Base-by-base conservation (phyloP, 2,888 invertebrate species). In the Brenthis hecate region DNA sequence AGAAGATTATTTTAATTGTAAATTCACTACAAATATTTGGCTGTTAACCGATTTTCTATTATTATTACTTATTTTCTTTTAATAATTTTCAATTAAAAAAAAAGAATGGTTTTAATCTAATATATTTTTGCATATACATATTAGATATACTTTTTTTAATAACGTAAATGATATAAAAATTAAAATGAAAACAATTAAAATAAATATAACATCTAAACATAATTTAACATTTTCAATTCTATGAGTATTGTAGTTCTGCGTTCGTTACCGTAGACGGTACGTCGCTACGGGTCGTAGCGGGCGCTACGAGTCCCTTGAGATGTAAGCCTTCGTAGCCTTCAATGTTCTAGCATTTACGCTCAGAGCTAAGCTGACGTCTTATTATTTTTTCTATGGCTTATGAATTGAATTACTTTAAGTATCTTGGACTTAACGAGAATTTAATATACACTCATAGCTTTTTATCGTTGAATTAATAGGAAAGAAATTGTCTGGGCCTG, bases 241-340 rank as follows among this genome's bases (percentile, higher is more conserved):
- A 76, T 68, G 48, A 73, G 56, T 61, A 54, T 80, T 69, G 72
- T 82, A 85, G 75, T 75, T 86, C 90, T 91, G 81, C 75, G 72
- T 80, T 83, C 81, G 85, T 85, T 85, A 81, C 82, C 82, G 87
- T 85, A 86, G 84, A 75, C 78, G 81, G 87, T 87, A 84, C 87
- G 85, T 78, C 79, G 85, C 87, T 89, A 90, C 89, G 88, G 79
- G 74, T 81, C 85, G 89, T 89, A 89, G 91, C 85, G 36, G 79
- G 74, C 76, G 79, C 88, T 89, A 91, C 89, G 86, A 82, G 81
- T 88, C 91, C 87, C 92, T 61, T 61, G 91, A 87, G 92, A 82
- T 79, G 75, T 75, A 79, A 80, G 80, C 84, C 85, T 85, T 80
- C 84, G 85, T 76, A 85, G 82, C 82, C 70, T 83, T 82, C 86